Base-by-base conservation (phyloP, 2,888 invertebrate genomes). In the Tachystola acroxantha region DNA sequence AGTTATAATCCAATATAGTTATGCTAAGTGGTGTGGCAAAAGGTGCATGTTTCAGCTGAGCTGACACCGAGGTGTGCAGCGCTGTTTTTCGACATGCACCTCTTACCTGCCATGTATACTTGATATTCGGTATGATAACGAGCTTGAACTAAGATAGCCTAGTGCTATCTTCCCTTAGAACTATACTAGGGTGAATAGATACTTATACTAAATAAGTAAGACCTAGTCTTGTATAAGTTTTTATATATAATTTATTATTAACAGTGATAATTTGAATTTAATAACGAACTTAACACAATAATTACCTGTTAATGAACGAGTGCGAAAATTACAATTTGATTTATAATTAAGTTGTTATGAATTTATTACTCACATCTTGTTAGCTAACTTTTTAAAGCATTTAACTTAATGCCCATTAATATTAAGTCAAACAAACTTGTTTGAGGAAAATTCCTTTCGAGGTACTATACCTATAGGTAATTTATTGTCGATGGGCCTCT, bases 381-480 rank as follows among this genome's bases (percentile, higher is more conserved):
- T 2, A 24, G 4, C 24, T n/a, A 24, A n/a, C n/a, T 24, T n/a
- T 24, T 7, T 22, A 2, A 24, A 4, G n/a, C 16, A n/a, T n/a
- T n/a, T 16, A 16, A 16, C n/a, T n/a, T n/a, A 7, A 28, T 11
- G 12, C 10, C 7, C 6, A 12, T 28, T 11, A 11, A 7, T 12
- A 7, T 2, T 7, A 12, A 28, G 9, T 28, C 10, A 9, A 6
- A 27, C 27, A 27, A 27, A 12, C 28, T 9, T 28, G 28, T 13
- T 28, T 28, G 13, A 28, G 28, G 28, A 28, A 28, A 28, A 28
- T 28, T 28, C 28, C 28, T 10, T 7, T 28, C 10, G 24, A 28
- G 2, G 1, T 7, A 28, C 28, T 13, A 3, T 10, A 12, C 9
- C 7, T 2, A 7, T 20, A 20, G 20, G 24, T 20, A 24, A 16